Evolutionary conservation across 2,797 vertebrate genomes (phyloP).

Genomic region (Botia kubotai): DNA sequence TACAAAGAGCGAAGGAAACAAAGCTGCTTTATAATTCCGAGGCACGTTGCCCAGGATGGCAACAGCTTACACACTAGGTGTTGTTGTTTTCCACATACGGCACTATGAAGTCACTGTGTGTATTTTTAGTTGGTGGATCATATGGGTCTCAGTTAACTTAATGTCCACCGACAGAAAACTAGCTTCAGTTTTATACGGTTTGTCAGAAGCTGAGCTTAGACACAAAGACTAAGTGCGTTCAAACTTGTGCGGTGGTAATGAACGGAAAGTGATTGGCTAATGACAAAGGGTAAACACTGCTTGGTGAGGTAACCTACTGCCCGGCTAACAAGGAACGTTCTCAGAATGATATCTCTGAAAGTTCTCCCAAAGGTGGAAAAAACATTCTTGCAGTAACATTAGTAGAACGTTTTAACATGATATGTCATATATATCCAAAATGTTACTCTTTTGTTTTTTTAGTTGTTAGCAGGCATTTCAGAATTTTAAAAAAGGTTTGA

Average conservation of each 20-base stretch:
- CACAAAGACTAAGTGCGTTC: background rate
- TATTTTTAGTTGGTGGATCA: slow-evolving; percentile 43
- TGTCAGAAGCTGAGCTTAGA: background rate
- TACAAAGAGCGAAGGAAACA: background rate
- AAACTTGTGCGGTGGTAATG: background rate
- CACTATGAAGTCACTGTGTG: slow-evolving; percentile 30
- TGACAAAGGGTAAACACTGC: background rate
- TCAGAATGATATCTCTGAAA: too few species aligned
- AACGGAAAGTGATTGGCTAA: background rate
- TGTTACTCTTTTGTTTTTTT: too few species aligned
- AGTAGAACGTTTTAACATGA: too few species aligned
- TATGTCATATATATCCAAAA: too few species aligned
- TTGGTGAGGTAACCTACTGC: too few species aligned
- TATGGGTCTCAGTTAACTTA: slow-evolving; percentile 65
- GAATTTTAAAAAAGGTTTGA: too few species aligned
- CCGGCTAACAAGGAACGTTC: too few species aligned
- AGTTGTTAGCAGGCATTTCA: too few species aligned
- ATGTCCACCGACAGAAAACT: background rate
- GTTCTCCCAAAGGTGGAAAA: too few species aligned
- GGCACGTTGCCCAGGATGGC: background rate
- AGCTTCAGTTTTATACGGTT: slow-evolving; percentile 5
- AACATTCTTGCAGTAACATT: too few species aligned
- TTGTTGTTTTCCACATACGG: slow-evolving; percentile 31
- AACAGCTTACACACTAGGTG: slow-evolving; percentile 29
- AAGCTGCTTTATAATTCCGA: too few species aligned